These are phyloP conservation scores for Hemiprocne comata DNA, from an alignment of 2,113 vertebrate genomes.

Conservation along the genomic window DNA sequence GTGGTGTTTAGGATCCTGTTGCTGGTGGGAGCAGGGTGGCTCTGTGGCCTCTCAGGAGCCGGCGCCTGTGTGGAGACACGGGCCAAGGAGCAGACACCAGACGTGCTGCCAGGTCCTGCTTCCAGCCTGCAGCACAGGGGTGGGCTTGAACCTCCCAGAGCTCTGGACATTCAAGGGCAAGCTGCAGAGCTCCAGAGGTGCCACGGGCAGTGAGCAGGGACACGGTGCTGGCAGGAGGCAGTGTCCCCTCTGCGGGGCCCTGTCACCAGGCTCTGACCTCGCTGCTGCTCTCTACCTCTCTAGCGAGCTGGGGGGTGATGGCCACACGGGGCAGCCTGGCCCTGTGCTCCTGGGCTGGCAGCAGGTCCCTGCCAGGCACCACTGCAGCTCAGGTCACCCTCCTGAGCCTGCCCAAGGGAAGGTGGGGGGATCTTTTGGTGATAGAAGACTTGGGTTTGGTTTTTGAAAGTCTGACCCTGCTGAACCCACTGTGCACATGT, in stretches of 20 bases:
- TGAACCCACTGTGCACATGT: neutral
- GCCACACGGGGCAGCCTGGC: fast-evolving
- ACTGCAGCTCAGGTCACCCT: no score
- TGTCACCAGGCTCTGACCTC: fast-evolving
- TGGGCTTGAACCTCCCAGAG: neutral
- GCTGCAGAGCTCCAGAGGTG: neutral
- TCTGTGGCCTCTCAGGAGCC: neutral
- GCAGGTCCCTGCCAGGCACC: neutral
- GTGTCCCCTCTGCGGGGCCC: fast-evolving
- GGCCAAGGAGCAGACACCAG: neutral
- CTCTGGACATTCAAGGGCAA: neutral
- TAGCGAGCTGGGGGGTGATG: no score
- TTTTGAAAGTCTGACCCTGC: neutral
- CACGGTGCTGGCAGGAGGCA: neutral
- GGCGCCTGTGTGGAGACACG: fast-evolving
- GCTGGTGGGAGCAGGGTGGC: neutral
- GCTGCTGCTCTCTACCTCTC: fast-evolving
- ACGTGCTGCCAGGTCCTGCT: neutral
- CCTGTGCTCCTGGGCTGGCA: fast-evolving
- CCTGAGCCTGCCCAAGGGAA: neutral
- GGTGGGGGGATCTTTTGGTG: neutral
- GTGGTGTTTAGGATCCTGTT: neutral
- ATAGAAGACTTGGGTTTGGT: neutral
- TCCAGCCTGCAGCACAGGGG: neutral
- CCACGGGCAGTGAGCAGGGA: neutral